A percentile compares a stretch with the other conserved stretches of the same genome.
Conservation (phyloP, 2,888 invertebrate genomes). For the Tholera decimalis region DNA sequence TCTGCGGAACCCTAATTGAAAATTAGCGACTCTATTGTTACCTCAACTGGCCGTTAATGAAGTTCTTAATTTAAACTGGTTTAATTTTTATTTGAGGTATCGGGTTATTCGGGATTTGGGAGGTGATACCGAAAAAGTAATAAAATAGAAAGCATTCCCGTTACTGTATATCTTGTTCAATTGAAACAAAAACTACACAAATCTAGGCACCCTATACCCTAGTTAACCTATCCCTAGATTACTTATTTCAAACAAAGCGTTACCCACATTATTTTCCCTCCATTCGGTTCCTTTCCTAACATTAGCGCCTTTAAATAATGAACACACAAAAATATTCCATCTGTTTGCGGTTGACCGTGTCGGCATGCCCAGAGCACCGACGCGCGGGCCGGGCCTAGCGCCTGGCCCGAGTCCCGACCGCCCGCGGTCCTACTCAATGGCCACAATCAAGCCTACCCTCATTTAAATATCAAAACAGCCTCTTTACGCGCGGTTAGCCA, state of each 20-base stretch:
- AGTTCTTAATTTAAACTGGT: conserved; percentile 71
- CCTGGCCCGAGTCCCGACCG: conserved; percentile 56
- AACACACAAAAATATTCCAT: conserved; percentile 54
- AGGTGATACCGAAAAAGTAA: background rate
- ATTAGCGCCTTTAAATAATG: conserved; percentile 46
- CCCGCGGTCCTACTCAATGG: conserved; percentile 76
- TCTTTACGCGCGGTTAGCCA: conserved; percentile 82
- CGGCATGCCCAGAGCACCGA: conserved; percentile 19
- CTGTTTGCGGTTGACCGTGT: conserved; percentile 39
- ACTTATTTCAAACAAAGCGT: background rate
- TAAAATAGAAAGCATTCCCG: background rate
- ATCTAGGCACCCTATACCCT: background rate
- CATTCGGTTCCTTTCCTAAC: background rate
- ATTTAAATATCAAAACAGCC: conserved; percentile 90
- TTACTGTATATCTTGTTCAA: background rate
- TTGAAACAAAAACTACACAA: background rate
- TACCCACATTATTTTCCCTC: background rate
- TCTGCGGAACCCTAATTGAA: conserved; percentile 80
- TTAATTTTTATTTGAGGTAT: conserved; percentile 33
- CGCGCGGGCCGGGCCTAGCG: conserved; percentile 16
- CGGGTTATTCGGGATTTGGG: conserved; percentile 15
- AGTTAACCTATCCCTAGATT: background rate
- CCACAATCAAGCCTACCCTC: conserved; percentile 88
- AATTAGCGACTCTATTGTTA: conserved; percentile 80
- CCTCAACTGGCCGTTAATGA: conserved; percentile 71